Conservation (phyloP, 1,140 invertebrate genomes). For the Neomicropteryx cornuta region DNA sequence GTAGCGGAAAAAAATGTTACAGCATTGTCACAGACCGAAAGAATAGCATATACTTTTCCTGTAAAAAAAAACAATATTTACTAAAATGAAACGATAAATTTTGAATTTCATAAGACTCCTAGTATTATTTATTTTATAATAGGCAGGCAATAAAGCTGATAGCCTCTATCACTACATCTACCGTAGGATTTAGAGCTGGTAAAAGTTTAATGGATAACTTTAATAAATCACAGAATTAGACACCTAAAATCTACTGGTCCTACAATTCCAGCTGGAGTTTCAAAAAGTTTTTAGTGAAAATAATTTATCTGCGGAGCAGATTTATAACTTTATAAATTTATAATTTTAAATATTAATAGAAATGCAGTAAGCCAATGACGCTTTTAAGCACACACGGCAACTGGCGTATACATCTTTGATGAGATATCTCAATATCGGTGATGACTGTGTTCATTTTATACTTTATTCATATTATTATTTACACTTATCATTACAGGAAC, state of each 20-base stretch:
- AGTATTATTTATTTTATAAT: background rate
- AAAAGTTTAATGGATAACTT: background rate
- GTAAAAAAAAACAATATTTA: constrained; percentile 15
- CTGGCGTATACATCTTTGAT: too few species aligned
- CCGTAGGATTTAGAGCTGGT: background rate
- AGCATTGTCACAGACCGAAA: constrained; percentile 66
- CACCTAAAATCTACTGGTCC: background rate
- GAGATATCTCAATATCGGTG: background rate
- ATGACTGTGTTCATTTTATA: background rate
- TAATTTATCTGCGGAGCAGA: background rate
- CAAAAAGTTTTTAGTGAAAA: background rate
- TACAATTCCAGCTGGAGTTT: background rate
- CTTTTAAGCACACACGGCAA: too few species aligned
- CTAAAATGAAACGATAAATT: background rate
- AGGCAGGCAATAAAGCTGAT: background rate
- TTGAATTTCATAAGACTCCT: background rate
- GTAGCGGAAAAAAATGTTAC: constrained; percentile 57
- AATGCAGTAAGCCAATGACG: too few species aligned
- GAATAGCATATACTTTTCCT: constrained; percentile 61
- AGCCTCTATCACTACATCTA: background rate
- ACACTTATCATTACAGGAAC: too few species aligned
- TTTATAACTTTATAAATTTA: background rate
- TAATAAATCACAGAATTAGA: background rate
- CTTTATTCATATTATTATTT: background rate
- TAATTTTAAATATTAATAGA: background rate